phyloP scores from a whole-genome alignment of 2,113 vertebrate genomes.

The Paratilapia polleni region DNA sequence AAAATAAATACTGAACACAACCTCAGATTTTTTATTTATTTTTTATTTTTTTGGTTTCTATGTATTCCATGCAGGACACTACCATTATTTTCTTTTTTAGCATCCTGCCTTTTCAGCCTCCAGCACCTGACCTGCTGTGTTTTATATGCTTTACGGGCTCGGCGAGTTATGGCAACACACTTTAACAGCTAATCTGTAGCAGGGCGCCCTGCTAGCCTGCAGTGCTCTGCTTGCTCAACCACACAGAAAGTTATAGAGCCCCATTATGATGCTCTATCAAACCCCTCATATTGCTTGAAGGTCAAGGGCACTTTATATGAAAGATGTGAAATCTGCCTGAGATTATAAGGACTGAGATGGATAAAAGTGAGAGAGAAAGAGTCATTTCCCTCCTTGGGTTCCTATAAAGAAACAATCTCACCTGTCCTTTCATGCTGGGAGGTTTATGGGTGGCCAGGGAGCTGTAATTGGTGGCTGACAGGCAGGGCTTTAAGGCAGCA shows the following conservation, averaged over 20 bases:
- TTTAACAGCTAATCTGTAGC: slow-evolving; percentile 62
- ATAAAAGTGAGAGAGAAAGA: slow-evolving; percentile 10
- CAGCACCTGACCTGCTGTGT: slow-evolving; percentile 17
- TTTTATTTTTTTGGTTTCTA: not conserved
- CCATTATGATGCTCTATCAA: slow-evolving; percentile 55
- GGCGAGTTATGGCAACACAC: slow-evolving; percentile 48
- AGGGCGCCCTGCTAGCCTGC: slow-evolving; percentile 12
- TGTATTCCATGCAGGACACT: not conserved
- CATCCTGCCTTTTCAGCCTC: slow-evolving; percentile 1
- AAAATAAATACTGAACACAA: not conserved
- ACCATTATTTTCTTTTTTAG: not conserved
- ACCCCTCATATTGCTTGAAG: slow-evolving; percentile 44
- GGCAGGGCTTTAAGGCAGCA: slow-evolving; percentile 33
- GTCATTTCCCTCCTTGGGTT: slow-evolving; percentile 24
- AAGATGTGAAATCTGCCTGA: slow-evolving; percentile 58
- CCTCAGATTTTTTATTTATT: not conserved
- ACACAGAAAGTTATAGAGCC: slow-evolving; percentile 57
- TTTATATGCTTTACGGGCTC: slow-evolving; percentile 44
- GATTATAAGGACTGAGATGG: slow-evolving; percentile 37
- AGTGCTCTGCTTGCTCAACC: slow-evolving; percentile 51
- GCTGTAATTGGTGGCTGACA: slow-evolving; percentile 47
- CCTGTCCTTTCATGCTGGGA: slow-evolving; percentile 42
- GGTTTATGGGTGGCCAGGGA: slow-evolving; percentile 48
- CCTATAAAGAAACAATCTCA: slow-evolving; percentile 55
- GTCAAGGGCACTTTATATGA: slow-evolving; percentile 64